A percentile compares a stretch with the other conserved stretches of the same genome.
Evolutionary conservation across 2,888 invertebrate genomes (phyloP).

Genomic region (Plebejus argus): DNA sequence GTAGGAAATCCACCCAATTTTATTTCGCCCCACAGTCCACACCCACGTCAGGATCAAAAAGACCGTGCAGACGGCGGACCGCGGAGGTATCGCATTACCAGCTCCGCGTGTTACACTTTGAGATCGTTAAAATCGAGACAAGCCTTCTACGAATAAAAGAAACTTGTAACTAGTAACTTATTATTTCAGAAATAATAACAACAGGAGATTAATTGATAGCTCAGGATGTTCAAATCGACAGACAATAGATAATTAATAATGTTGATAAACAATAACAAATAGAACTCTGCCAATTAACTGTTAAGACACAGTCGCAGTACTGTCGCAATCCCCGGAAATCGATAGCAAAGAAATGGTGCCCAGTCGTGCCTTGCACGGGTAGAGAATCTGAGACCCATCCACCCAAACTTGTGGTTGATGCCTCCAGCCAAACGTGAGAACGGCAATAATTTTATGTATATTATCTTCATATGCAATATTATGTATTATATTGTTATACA

Average conservation of each 20-base stretch:
- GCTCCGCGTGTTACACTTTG: background rate
- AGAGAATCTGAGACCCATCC: background rate
- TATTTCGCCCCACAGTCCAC: background rate
- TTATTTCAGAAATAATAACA: background rate
- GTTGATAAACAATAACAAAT: background rate
- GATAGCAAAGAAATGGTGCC: background rate
- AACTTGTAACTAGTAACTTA: background rate
- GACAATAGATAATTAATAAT: background rate
- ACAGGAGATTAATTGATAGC: background rate
- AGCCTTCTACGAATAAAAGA: background rate
- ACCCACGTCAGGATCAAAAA: background rate
- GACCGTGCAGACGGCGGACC: background rate
- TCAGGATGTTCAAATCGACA: background rate
- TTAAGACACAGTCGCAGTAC: background rate
- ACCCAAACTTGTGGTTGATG: background rate
- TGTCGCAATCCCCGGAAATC: slow-evolving; percentile 12
- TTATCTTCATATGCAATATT: background rate
- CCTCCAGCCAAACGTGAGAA: background rate
- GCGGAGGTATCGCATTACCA: background rate
- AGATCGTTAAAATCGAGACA: background rate
- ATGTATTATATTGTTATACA: too few relatives aligned
- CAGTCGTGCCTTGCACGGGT: background rate
- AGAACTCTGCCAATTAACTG: background rate
- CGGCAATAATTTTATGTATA: background rate
- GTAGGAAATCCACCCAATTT: background rate